Evolutionary conservation across 92 coral and sea anemone species (phyloP).

Genomic region (Diadumene lineata): DNA sequence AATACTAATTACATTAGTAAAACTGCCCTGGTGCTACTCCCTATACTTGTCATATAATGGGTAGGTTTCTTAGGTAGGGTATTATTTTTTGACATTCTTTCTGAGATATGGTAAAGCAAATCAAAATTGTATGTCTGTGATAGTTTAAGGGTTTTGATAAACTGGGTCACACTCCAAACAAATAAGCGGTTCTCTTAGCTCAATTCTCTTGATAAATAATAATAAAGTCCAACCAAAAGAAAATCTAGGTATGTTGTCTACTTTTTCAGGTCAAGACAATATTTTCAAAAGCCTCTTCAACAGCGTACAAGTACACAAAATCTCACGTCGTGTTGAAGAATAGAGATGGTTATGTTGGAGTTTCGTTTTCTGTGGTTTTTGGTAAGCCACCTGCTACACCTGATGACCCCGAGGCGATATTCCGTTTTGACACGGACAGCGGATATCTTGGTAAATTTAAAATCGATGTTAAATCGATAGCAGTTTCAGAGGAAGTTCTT

Average conservation of each 20-base stretch:
- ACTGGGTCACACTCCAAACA: too few relatives aligned
- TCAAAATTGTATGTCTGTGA: too few relatives aligned
- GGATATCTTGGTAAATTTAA: slow-evolving; percentile 30
- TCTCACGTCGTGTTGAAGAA: background rate
- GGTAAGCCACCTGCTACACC: slow-evolving; percentile 6
- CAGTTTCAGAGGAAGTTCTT: background rate
- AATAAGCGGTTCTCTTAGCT: too few relatives aligned
- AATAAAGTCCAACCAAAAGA: too few relatives aligned
- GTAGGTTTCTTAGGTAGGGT: too few relatives aligned
- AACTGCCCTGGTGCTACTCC: too few relatives aligned
- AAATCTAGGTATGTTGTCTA: background rate
- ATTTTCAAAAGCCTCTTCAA: background rate
- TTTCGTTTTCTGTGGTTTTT: slow-evolving; percentile 10
- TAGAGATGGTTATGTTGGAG: slow-evolving; percentile 1
- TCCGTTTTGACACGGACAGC: slow-evolving; percentile 20
- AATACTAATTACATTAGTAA: too few relatives aligned
- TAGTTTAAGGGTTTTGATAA: too few relatives aligned
- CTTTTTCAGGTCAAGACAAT: background rate
- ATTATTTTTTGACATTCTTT: too few relatives aligned
- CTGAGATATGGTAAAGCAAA: too few relatives aligned
- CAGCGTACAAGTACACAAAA: background rate
- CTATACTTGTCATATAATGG: too few relatives aligned
- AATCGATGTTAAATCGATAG: slow-evolving; percentile 14
- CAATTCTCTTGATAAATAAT: too few relatives aligned
- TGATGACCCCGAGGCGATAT: slow-evolving; percentile 35